phyloP scores from a whole-genome alignment of 2,888 invertebrate species.

The Epistrophe eligans region DNA sequence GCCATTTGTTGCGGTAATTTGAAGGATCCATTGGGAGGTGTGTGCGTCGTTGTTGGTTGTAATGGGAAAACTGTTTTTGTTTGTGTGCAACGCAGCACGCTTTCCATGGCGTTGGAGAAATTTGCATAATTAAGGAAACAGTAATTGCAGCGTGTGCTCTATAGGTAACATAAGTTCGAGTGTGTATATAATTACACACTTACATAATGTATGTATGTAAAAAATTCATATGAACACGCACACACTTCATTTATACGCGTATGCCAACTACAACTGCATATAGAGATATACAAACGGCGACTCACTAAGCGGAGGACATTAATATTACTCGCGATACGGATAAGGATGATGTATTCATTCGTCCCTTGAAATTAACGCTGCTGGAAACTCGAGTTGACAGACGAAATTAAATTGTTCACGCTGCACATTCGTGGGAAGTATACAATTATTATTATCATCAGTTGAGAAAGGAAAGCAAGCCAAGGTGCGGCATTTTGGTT shows the following conservation, averaged over 20 bases:
- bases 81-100: slow-evolving; percentile 66
- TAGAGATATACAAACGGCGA: not conserved
- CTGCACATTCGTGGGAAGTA: slow-evolving; percentile 59
- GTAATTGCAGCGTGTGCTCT: slow-evolving; percentile 66
- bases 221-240: slow-evolving; percentile 27
- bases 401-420: slow-evolving; percentile 72
- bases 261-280: not conserved
- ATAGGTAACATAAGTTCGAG: slow-evolving; percentile 40
- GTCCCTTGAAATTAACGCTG: slow-evolving; percentile 55
- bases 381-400: slow-evolving; percentile 66
- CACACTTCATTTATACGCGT: not conserved
- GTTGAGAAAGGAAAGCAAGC: not conserved
- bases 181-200: slow-evolving; percentile 49
- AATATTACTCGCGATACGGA: slow-evolving; percentile 65
- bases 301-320: slow-evolving; percentile 58
- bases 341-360: slow-evolving; percentile 70
- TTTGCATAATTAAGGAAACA: slow-evolving; percentile 75
- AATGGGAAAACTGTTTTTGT: slow-evolving; percentile 68
- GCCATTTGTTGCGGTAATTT: slow-evolving; percentile 75
- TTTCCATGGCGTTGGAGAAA: slow-evolving; percentile 58
- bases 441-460: slow-evolving; percentile 43
- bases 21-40: slow-evolving; percentile 68
- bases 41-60: slow-evolving; percentile 31
- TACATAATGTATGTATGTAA: not conserved
- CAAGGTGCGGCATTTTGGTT: slow-evolving; percentile 1